Base-by-base conservation (phyloP, 2,113 vertebrate genomes). In the Coreoperca whiteheadi region DNA sequence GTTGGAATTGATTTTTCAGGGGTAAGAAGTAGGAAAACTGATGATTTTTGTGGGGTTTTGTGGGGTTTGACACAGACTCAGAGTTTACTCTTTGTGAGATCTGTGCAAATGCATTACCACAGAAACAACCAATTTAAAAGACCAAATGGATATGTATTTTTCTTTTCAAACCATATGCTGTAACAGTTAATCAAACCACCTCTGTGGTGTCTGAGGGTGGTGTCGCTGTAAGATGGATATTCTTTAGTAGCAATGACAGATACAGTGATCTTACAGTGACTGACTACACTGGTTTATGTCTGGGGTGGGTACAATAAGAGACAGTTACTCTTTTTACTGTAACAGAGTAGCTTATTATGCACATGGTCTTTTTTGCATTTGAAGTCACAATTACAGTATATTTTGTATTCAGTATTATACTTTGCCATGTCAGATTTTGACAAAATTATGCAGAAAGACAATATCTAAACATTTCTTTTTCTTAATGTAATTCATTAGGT, bases 1-100 rank as follows among this genome's bases (percentile, higher is more conserved):
- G 41, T 73, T 88, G 87, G 63, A 78, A 68, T 30, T 32, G 84
- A 79, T 83, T 66, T 63, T 63, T 65, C 16, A 23, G 50, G 61
- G 64, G 28, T 28, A 63, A 56, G 37, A 10, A 78, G 61, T 30
- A 56, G 60, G 68, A 25, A 79, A 87, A 68, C 32, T 41, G 71
- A 76, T 83, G 60, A 71, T 74, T 88, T 79, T 63, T 53, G 48
- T 5, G 14, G 68, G 61, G 53, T 50, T 82, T 84, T 60, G 61
- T 37, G 82, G 32, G 32, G 82, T 72, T 66, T 82, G 69, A 85
- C 34, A 0, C 50, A 63, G 61, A 81, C 23, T 80, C n/a, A 21
- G 25, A 72, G 57, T 84, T 88, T 63, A 74, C 41, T 64, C 43
- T 67, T 30, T 46, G 46, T 53, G 66, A 82, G 37, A 84, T 65